Percentiles rank a stretch among this genome's conserved stretches.
Conservation (phyloP, 2,888 invertebrate species). For the Xestia sexstrigata region DNA sequence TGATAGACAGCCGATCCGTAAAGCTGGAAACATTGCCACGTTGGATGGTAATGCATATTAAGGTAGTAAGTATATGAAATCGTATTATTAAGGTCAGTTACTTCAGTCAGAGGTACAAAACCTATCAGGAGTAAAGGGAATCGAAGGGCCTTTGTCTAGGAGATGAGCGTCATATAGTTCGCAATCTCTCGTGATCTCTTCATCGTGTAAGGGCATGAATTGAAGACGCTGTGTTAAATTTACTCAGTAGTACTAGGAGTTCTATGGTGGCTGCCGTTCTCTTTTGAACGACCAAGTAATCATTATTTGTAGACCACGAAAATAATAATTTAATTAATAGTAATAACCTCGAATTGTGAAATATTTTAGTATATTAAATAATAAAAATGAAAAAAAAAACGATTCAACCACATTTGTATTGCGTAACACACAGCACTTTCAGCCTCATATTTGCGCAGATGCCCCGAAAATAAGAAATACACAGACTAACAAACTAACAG, state of each 20-base stretch:
- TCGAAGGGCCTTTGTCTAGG: neutral
- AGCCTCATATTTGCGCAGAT: constrained; percentile 60
- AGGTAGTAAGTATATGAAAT: neutral
- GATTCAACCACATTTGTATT: neutral
- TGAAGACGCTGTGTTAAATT: neutral
- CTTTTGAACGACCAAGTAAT: neutral
- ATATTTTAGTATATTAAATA: neutral
- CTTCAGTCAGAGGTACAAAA: neutral
- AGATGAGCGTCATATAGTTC: too few species aligned
- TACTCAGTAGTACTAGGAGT: neutral
- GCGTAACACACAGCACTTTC: constrained; percentile 51
- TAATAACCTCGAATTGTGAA: neutral
- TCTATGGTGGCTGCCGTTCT: neutral
- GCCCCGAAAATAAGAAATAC: constrained; percentile 65
- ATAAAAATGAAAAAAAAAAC: neutral
- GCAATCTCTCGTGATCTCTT: neutral
- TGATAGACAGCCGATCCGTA: neutral
- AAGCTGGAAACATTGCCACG: neutral
- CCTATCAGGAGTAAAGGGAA: neutral
- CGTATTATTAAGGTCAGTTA: neutral
- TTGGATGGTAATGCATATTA: neutral
- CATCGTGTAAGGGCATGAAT: neutral
- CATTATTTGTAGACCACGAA: neutral
- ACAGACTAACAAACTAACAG: constrained; percentile 71
- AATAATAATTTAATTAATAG: neutral